Base-by-base conservation (phyloP, 2,888 invertebrate species). In the Molorchus minor region DNA sequence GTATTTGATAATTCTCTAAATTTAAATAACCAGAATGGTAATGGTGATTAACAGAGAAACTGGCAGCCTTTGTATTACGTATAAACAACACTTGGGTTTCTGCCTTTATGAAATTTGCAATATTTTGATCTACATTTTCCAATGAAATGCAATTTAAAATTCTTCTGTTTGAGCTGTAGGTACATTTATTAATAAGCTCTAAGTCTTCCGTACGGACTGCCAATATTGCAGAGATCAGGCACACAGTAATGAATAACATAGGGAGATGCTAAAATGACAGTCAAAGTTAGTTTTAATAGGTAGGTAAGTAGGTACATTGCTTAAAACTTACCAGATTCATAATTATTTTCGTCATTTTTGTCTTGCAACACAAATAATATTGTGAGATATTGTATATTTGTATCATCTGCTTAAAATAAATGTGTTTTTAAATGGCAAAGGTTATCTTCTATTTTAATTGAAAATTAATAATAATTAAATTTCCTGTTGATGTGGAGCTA, bases 81-180 rank as follows among this genome's bases (percentile, higher is more conserved):
- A 55, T n/a, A 17, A 55, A 21, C 25, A 55, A 16, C 55, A 55
- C 45, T 15, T 55, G 55, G 3, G 55, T 55, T 2, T 5, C 38
- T 13, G 25, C 3, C 1, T 25, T 35, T n/a, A 55, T 45, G 30
- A 45, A 45, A 8, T 10, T 1, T 5, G 19, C 45, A 1, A 55
- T n/a, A 13, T 36, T 45, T 21, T 10, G 17, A 16, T 36, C 13
- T 2, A 43, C 8, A 43, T 38, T 46, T 16, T 55, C 44, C 15
- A 55, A 38, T 25, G 21, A 36, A 5, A 19, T 29, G 33, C 55
- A 55, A 19, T 45, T 45, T 25, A 55, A 38, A 17, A 55, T 55
- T 29, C 55, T 21, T 20, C 44, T 44, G 10, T 30, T 17, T 2
- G 38, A 17, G 16, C 38, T 19, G 33, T 55, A 55, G 3, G 45